These are phyloP conservation scores for Acanthacorydalis orientalis DNA, from an alignment of 2,888 invertebrate species.

Conservation along the genomic window DNA sequence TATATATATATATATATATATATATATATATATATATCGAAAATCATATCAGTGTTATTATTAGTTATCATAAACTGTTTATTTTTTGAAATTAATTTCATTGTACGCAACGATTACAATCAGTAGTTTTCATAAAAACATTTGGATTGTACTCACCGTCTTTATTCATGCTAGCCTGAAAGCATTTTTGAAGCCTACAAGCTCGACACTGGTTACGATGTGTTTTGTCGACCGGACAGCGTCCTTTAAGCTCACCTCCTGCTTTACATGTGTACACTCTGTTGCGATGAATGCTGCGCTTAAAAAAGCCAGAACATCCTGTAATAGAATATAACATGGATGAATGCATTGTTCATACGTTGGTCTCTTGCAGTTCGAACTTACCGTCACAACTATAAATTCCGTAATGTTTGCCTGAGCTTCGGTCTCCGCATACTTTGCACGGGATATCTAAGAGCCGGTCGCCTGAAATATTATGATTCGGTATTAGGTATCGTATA, in stretches of 20 bases:
- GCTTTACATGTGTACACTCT: constrained; percentile 95
- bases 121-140: too few species aligned
- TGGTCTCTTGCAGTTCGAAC: constrained; percentile 13
- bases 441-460: constrained; percentile 96
- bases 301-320: constrained; percentile 94
- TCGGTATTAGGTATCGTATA: neutral
- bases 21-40: too few species aligned
- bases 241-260: constrained; percentile 79
- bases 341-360: neutral
- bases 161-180: constrained; percentile 93
- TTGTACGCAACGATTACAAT: too few species aligned
- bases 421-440: constrained; percentile 96
- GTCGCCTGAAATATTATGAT: constrained; percentile 51
- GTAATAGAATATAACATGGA: constrained; percentile 11
- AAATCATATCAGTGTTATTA: too few species aligned
- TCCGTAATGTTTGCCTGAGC: constrained; percentile 98
- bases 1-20: too few species aligned
- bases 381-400: constrained; percentile 98
- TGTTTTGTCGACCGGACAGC: constrained; percentile 92
- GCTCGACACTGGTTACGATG: constrained; percentile 94
- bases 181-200: constrained; percentile 87
- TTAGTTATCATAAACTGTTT: too few species aligned
- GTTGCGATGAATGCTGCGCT: constrained; percentile 89
- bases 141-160: constrained; percentile 58
- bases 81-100: too few species aligned